phyloP scores from a whole-genome alignment of 2,888 invertebrate species.

The Dasysyrphus tricinctus region DNA sequence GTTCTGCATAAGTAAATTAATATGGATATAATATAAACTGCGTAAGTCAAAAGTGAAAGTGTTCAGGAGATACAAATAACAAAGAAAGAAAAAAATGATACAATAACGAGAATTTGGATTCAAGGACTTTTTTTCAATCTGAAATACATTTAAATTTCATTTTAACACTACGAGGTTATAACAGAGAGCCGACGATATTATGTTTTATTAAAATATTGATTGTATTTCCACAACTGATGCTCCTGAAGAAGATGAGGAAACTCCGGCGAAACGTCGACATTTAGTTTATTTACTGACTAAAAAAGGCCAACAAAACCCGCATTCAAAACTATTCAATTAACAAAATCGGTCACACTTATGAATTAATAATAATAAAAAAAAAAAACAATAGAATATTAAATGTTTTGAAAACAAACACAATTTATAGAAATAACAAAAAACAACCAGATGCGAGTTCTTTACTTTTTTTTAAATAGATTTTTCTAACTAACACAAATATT shows the following conservation, averaged over 20 bases:
- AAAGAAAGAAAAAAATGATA: too few species aligned
- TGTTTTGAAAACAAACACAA: background rate
- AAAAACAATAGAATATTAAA: background rate
- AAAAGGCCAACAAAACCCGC: background rate
- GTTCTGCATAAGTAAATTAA: too few species aligned
- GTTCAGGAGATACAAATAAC: too few species aligned
- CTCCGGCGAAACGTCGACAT: background rate
- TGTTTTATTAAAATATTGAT: too few species aligned
- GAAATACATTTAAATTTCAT: too few species aligned
- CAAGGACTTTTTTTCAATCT: too few species aligned
- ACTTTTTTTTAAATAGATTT: background rate
- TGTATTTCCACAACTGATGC: too few species aligned
- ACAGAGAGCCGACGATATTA: too few species aligned
- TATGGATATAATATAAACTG: too few species aligned
- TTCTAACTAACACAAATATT: background rate
- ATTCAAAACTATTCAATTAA: background rate
- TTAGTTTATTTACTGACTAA: background rate
- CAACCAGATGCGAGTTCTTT: background rate
- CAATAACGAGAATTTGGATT: too few species aligned
- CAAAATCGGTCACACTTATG: background rate
- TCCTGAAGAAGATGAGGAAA: background rate
- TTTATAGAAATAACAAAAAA: background rate
- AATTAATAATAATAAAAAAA: background rate
- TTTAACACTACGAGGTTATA: too few species aligned
- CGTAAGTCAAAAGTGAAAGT: too few species aligned